Evolutionary conservation across 2,113 vertebrate genomes (phyloP).

Genomic region (Sisor rabdophorus): DNA sequence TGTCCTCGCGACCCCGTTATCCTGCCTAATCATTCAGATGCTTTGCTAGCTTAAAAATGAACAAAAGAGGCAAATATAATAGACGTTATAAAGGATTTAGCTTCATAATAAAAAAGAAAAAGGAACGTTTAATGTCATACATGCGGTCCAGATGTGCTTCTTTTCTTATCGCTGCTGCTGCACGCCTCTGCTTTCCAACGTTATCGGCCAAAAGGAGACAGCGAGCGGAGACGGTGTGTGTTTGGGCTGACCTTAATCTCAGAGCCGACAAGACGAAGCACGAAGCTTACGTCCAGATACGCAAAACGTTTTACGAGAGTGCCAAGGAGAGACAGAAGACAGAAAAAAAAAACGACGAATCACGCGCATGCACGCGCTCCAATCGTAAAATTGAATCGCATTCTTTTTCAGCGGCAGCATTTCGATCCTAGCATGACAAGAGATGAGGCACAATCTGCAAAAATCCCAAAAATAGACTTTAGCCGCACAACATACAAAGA

Average conservation of each 20-base stretch:
- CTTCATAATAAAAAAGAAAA: background rate
- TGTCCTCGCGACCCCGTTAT: conserved; percentile 27
- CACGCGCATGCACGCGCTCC: background rate
- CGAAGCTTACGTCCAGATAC: conserved; percentile 4
- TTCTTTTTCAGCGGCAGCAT: conserved; percentile 7
- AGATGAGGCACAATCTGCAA: conserved; percentile 3
- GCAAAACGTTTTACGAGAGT: background rate
- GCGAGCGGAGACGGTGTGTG: conserved; percentile 6
- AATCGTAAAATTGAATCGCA: background rate
- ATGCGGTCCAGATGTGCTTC: background rate
- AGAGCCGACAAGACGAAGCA: background rate
- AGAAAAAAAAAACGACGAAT: too few species aligned
- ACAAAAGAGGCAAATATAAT: background rate
- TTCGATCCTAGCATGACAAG: background rate
- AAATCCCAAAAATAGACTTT: background rate
- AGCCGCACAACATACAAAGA: background rate
- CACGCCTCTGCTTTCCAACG: background rate
- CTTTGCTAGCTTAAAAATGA: background rate
- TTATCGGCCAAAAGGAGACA: conserved; percentile 27
- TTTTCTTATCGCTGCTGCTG: conserved; percentile 34
- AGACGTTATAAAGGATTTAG: background rate
- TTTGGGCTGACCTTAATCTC: conserved; percentile 30
- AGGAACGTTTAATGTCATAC: background rate
- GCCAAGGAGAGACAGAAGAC: background rate
- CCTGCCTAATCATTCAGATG: background rate